Evolutionary conservation across 2,797 vertebrate genomes (phyloP), one percentile per base, ranked within the genome.

Genomic region (Glossophaga mutica): DNA sequence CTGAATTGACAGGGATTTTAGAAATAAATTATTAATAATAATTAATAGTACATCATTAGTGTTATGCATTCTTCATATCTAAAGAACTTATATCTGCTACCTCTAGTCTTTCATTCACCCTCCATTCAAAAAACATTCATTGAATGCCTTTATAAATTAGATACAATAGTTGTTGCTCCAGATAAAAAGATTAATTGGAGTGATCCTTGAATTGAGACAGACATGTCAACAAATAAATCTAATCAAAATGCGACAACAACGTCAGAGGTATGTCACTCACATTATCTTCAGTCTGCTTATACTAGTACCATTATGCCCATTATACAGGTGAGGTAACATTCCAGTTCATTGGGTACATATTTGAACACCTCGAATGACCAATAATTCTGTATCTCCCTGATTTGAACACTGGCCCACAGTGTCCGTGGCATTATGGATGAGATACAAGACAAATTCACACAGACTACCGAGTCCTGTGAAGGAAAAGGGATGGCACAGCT

Each of bases 1-100:
- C 32, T 93, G 15, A 92, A 46, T n/a, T 92, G 21, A 83, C 26
- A 76, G 55, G 7, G 77, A 21, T 81, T 48, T 92, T 95, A 87
- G 57, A 11, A 94, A 76, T 48, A 93, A 90, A 94, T 81, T 85
- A 87, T 83, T 90, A 52, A 77, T 70, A 91, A 68, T 67, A 85
- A 90, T 86, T 67, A 77, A 78, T 70, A 52, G 65, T 39, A 91
- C 24, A 87, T 48, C 16, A 92, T 32, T 82, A 10, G 68, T 76
- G 14, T 59, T 82, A 2, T 86, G 24, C 48, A 78, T 91, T 87
- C 39, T 81, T 57, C 59, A 82, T 83, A 94, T 93, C 55, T 90
- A 78, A 86, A 79, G 42, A 94, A 73, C 73, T 90, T 55, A 79
- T 22, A 55, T 68, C 24, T 96, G 22, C 88, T 94, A 65, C 65